Evolutionary conservation across 2,113 vertebrate genomes (phyloP).

Genomic region (Sphyrna mokarran): DNA sequence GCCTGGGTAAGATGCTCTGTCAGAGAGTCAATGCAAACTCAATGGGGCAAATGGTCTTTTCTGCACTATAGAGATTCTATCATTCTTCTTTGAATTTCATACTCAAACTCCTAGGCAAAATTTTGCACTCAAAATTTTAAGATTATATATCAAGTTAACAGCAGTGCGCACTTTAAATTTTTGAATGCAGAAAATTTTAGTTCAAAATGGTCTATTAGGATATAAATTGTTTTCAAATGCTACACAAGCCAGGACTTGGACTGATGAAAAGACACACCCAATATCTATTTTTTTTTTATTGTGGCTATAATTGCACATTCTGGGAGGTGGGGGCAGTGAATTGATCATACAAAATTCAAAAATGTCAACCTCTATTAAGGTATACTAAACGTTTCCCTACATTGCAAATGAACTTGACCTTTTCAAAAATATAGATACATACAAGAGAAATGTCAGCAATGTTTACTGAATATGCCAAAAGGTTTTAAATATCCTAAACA

Average conservation of each 20-base stretch:
- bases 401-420: not conserved
- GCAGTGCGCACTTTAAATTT: not conserved
- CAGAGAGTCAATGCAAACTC: no score
- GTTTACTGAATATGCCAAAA: not conserved
- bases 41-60: no score
- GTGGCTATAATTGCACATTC: not conserved
- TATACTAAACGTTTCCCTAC: not conserved
- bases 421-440: not conserved
- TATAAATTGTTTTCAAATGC: not conserved
- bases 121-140: not conserved
- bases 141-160: not conserved
- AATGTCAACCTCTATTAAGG: not conserved
- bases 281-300: not conserved
- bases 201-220: not conserved
- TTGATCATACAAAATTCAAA: not conserved
- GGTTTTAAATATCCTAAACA: constrained; percentile 6
- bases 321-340: not conserved
- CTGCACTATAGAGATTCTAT: no score
- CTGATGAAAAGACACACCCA: not conserved
- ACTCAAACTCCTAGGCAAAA: not conserved
- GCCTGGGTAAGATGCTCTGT: no score
- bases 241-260: not conserved
- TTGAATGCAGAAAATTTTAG: not conserved
- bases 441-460: not conserved
- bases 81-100: not conserved